Evolutionary conservation across 1,140 invertebrate genomes (phyloP), one percentile per base, ranked within the genome.

Genomic region (Saccostrea cuccullata): DNA sequence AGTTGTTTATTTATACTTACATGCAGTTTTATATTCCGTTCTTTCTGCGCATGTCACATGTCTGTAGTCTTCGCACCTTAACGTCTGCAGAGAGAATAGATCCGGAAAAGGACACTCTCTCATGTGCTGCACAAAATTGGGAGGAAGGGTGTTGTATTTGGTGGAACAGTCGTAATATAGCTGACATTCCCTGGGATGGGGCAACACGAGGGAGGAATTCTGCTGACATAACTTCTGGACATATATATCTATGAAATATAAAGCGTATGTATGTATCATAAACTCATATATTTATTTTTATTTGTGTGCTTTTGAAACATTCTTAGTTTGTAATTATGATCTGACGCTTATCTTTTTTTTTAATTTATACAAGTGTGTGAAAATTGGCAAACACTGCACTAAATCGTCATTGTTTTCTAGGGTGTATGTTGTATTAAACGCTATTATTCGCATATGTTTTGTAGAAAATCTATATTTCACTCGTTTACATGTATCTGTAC

Each of bases 61-160:
- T 36, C 89, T 90, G 83, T 91, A 92, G 55, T 90, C 90, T 40
- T 92, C 90, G 55, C 91, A 92, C 55, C 89, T 86, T n/a, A 87
- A 26, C 0, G 91, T 91, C 13, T 67, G 86, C 0, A 30, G 0
- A n/a, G 91, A 92, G 56, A 91, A 92, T 9, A 91, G 89, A 64
- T 92, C 89, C 17, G 91, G 91, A 58, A 91, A 92, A 6, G 90
- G 90, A 40, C 91, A 92, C 82, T 92, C 91, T 77, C 86, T 88
- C 36, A 91, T 86, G 87, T 89, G 73, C 85, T 87, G 86, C 87
- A 89, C 77, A 82, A 92, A 13, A 70, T 91, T 60, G 67, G 73
- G 89, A 87, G 88, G 58, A 17, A 90, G 82, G 55, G 91, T 89
- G 26, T 92, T 86, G 15, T 90, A 90, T 0, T 40, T 84, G 40